Evolutionary conservation across 1,140 invertebrate species (phyloP).

Genomic region (Bombus impatiens): DNA sequence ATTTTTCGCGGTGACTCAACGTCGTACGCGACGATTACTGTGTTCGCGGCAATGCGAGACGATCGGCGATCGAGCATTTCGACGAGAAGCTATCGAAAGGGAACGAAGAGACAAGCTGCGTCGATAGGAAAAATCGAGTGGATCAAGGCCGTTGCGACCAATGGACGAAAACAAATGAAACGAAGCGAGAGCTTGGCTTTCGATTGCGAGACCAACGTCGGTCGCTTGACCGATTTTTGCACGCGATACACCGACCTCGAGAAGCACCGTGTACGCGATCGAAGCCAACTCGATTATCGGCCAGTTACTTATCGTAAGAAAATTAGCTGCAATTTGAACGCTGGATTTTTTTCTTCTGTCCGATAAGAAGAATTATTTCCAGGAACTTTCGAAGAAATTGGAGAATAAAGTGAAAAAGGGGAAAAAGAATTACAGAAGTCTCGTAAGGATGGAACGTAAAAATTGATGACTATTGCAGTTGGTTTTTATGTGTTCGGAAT

Average conservation of each 20-base stretch:
- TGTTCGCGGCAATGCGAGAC: no score
- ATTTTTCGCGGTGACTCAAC: not conserved
- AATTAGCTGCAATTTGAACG: not conserved
- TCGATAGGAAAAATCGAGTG: conserved; percentile 71
- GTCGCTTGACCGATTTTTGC: conserved; percentile 49
- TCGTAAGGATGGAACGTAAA: not conserved
- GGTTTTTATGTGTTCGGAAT: not conserved
- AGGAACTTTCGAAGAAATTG: not conserved
- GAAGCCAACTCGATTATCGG: not conserved
- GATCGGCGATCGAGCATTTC: not conserved
- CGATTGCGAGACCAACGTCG: conserved; percentile 17
- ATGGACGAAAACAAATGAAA: conserved; percentile 76
- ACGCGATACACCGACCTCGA: conserved; percentile 38
- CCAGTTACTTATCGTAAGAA: not conserved
- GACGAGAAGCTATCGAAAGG: not conserved
- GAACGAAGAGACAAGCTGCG: not conserved
- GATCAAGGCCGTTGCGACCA: conserved; percentile 79
- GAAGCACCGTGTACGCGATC: not conserved
- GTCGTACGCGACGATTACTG: not conserved
- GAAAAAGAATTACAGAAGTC: no score
- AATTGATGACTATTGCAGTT: not conserved
- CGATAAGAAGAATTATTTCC: not conserved
- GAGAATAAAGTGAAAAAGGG: not conserved
- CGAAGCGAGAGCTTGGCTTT: not conserved
- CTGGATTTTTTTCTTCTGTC: not conserved